Base-by-base conservation (phyloP, 2,888 invertebrate genomes). In the Cheiracanthium punctorium region DNA sequence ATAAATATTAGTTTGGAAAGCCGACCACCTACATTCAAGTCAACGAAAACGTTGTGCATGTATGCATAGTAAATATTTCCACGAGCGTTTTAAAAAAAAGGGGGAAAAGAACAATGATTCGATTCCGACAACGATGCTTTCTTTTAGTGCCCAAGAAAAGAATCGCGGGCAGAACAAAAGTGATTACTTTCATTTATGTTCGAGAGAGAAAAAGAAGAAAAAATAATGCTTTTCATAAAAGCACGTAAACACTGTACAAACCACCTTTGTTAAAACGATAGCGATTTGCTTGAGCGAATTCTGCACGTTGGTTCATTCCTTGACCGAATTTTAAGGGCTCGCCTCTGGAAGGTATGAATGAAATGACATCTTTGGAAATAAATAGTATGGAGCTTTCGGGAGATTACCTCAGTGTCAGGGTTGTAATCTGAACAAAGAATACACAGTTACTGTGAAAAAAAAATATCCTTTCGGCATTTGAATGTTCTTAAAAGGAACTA, bases 351-450 rank as follows among this genome's bases (percentile, higher is more conserved):
- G 24, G 58, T 58, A 58, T 58, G 58, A 58, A 58, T 58, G 58
- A 58, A 58, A 58, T 58, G 58, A 58, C 58, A 58, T 58, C 58
- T 58, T 24, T 58, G 24, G 4, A 58, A 58, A 58, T 24, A 58
- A 20, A 24, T 12, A 58, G 4, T 7, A 4, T 24, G 5, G 1
- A 48, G 7, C 8, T 4, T 5, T 58, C 17, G 43, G 43, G 17
- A 17, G 43, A 48, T 48, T 48, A 48, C 17, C 14, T 2, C 17
- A 24, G 24, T 58, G 20, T 20, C 58, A 48, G 1, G 43, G 1
- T 58, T 24, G 58, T 58, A 58, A 58, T 4, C 24, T 2, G 24
- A 58, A 24, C 58, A 17, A 58, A 58, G 58, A 58, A 58, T 58
- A 58, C 4, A 24, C 1, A 24, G 58, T 24, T 24, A 24, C 2